phyloP scores from a whole-genome alignment of 2,113 vertebrate genomes.

The Chamaetylas fuelleborni region DNA sequence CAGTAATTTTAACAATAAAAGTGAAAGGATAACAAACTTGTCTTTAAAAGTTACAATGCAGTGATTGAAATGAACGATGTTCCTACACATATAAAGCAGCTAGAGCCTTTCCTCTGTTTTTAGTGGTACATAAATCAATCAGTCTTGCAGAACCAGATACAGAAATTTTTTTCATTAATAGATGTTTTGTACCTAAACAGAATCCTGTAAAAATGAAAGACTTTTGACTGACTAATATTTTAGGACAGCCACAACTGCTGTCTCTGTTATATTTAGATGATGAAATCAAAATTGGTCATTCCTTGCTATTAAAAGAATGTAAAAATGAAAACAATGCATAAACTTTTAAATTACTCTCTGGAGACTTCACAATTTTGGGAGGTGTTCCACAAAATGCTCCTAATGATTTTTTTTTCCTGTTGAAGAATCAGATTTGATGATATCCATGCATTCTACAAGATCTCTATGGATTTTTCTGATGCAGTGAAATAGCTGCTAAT shows the following conservation, averaged over 20 bases:
- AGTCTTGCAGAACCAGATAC: background rate
- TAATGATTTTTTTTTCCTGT: background rate
- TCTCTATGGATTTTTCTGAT: background rate
- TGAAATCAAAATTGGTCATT: background rate
- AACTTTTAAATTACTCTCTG: background rate
- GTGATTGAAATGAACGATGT: constrained; percentile 7
- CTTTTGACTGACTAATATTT: background rate
- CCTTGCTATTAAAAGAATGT: background rate
- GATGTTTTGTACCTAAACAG: background rate
- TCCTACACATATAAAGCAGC: background rate
- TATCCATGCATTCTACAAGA: background rate
- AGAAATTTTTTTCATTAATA: background rate
- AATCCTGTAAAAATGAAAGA: background rate
- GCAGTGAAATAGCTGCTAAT: background rate
- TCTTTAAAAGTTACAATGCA: background rate
- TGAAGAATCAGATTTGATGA: background rate
- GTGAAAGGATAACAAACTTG: background rate
- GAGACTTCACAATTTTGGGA: background rate
- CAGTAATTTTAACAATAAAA: constrained; percentile 13
- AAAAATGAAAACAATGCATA: background rate
- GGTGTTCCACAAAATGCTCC: background rate
- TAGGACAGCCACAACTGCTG: background rate
- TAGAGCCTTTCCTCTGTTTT: background rate
- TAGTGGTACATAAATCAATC: background rate
- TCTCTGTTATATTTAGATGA: background rate